A percentile compares a stretch with the other conserved stretches of the same genome.
Evolutionary conservation across 1,140 invertebrate genomes (phyloP).

Genomic region (Maniola jurtina): DNA sequence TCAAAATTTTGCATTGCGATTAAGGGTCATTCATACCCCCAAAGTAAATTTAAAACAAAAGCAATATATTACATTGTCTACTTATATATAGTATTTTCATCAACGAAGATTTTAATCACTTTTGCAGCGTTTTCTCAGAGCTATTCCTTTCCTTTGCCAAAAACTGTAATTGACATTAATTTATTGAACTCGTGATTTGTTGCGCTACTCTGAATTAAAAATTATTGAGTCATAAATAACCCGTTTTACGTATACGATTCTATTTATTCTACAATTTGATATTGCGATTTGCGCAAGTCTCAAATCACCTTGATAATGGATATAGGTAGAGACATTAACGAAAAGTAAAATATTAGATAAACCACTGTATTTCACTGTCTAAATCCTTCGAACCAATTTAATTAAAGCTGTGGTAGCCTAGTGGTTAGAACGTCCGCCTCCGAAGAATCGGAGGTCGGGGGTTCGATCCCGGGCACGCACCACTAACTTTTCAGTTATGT

Average conservation of each 20-base stretch:
- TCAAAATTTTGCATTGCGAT: too few relatives aligned
- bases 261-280: constrained; percentile 21
- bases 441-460: too few relatives aligned
- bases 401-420: too few relatives aligned
- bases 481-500: too few relatives aligned
- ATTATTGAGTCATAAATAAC: constrained; percentile 28
- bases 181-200: constrained; percentile 37
- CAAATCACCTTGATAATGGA: constrained; percentile 10
- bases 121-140: constrained; percentile 15
- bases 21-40: background rate
- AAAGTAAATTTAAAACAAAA: background rate
- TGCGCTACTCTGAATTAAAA: constrained; percentile 28
- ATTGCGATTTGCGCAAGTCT: background rate
- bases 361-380: too few relatives aligned
- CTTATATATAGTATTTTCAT: constrained; percentile 10
- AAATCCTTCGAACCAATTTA: too few relatives aligned
- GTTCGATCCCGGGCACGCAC: too few relatives aligned
- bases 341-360: background rate
- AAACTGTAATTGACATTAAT: constrained; percentile 42
- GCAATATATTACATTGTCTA: background rate
- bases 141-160: constrained; percentile 28
- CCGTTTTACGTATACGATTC: constrained; percentile 14
- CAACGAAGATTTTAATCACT: constrained; percentile 20
- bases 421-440: too few relatives aligned
- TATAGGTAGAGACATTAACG: constrained; percentile 2